A percentile compares a stretch with the other conserved stretches of the same genome.
phyloP scores from a whole-genome alignment of 2,797 vertebrate species.

The Microctenopoma stevenorrisi region DNA sequence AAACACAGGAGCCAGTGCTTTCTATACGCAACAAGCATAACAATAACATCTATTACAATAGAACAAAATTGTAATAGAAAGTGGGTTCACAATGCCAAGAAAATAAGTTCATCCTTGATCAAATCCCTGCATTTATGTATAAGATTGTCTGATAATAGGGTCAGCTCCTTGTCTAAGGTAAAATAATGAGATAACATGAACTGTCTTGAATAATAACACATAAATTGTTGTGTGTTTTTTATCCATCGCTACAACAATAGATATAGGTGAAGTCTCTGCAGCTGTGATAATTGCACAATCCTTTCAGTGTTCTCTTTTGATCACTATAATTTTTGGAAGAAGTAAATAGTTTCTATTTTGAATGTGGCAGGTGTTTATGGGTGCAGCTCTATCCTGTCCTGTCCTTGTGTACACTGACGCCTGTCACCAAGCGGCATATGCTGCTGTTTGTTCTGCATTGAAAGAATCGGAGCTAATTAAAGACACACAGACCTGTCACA shows the following conservation, averaged over 20 bases:
- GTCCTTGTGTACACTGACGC: slow-evolving; percentile 61
- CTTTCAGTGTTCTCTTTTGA: slow-evolving; percentile 14
- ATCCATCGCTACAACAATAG: too few relatives aligned
- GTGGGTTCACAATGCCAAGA: too few relatives aligned
- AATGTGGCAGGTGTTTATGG: slow-evolving; percentile 68
- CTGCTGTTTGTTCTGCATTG: slow-evolving; percentile 77
- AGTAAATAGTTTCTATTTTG: slow-evolving; percentile 23
- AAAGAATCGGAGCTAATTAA: slow-evolving; percentile 79
- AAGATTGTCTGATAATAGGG: too few relatives aligned
- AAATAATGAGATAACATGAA: too few relatives aligned
- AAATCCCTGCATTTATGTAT: too few relatives aligned
- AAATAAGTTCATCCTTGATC: too few relatives aligned
- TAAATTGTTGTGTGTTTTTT: too few relatives aligned
- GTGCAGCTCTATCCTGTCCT: slow-evolving; percentile 31
- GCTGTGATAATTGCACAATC: neutral
- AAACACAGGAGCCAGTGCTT: neutral
- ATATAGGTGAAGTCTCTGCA: too few relatives aligned
- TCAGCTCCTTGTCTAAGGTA: too few relatives aligned
- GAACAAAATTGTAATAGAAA: too few relatives aligned
- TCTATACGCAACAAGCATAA: neutral
- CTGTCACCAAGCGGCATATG: slow-evolving; percentile 77
- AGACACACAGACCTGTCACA: slow-evolving; percentile 57
- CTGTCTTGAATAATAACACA: too few relatives aligned
- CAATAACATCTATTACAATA: too few relatives aligned
- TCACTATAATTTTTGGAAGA: neutral